Evolutionary conservation across 2,888 invertebrate species (phyloP), one percentile per base, ranked within the genome.

Genomic region (Notodonta dromedarius): DNA sequence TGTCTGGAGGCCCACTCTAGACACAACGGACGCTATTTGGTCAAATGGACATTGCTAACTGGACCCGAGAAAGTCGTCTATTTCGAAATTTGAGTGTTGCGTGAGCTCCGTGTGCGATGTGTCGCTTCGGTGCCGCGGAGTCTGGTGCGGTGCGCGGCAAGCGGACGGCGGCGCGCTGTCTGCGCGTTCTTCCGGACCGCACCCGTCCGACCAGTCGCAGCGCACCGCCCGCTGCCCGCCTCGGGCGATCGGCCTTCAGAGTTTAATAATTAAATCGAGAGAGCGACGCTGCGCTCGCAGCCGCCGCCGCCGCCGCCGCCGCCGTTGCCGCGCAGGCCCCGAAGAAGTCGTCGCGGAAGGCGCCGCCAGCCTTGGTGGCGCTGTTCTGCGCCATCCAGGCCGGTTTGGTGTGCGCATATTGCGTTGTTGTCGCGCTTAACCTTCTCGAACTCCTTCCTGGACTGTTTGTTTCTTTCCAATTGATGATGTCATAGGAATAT

Each of bases 221-320:
- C 87, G 87, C 86, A 84, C 88, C 88, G 89, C 86, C 88, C 89
- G 88, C 86, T 83, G 88, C 87, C 87, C 85, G 91, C 93, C 93
- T 88, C 91, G 86, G 92, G 93, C 92, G 83, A 90, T 93, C 87
- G 93, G 92, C 93, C 93, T 93, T 93, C 93, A 84, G 71, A 90
- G 86, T 88, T 88, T 84, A 91, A 91, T 93, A 90, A 93, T 93
- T 91, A 91, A 90, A 87, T 86, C 85, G 86, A 90, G 89, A 88
- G 87, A 88, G 82, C 87, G 82, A 83, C 82, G 73, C 75, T 64
- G 73, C 69, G 72, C 70, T 70, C 61, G 65, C 69, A 66, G 73
- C 70, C 77, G 74, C 75, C 65, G 73, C 69, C 73, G 71, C 75
- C 65, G 73, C 69, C 73, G 71, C 71, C 61, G 65, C 69, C 67